phyloP scores from a whole-genome alignment of 2,797 vertebrate species.

The Phoebastria nigripes region DNA sequence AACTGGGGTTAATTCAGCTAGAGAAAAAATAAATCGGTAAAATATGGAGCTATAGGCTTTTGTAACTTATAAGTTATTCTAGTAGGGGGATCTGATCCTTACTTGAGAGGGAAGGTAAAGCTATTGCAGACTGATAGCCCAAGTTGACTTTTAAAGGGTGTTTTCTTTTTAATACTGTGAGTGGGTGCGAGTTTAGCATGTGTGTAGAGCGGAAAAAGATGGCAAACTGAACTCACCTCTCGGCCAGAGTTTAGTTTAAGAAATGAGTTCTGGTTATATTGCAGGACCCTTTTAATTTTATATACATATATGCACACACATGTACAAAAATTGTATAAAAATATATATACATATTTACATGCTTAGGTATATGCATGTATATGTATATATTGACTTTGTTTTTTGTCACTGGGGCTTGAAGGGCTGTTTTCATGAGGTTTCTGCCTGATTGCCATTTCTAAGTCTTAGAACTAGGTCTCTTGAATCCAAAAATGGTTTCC shows the following conservation, averaged over 20 bases:
- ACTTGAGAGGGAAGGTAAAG: neutral
- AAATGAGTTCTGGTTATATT: neutral
- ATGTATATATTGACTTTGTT: neutral
- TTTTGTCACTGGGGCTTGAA: neutral
- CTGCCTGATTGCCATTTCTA: neutral
- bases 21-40: neutral
- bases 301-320: neutral
- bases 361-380: neutral
- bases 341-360: neutral
- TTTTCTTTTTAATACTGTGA: neutral
- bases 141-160: neutral
- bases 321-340: neutral
- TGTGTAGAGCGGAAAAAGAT: neutral
- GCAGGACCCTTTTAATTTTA: neutral
- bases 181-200: neutral
- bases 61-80: neutral
- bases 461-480: neutral
- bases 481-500: neutral
- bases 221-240: neutral
- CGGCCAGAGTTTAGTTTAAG: neutral
- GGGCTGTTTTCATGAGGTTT: neutral
- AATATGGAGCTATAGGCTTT: neutral
- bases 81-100: neutral
- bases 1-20: neutral
- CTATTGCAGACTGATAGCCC: neutral